These are phyloP conservation scores for Panagrolaimus sp. DNA, from an alignment of 1,140 invertebrate species.

Conservation along the genomic window DNA sequence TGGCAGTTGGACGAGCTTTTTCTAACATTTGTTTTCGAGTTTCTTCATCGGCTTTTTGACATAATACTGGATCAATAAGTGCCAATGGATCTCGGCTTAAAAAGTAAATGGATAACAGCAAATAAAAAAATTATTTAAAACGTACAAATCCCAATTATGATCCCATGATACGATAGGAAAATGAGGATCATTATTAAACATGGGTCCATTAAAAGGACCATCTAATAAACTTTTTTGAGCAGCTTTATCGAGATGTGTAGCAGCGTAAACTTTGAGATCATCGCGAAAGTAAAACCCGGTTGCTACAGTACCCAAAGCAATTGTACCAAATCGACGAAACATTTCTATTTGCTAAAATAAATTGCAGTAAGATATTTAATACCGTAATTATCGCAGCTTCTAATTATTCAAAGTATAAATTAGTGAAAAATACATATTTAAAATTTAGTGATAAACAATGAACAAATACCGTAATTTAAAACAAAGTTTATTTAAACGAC, in stretches of 20 bases:
- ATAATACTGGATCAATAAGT: slow-evolving; percentile 40
- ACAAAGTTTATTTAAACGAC: too few relatives aligned
- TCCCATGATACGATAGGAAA: slow-evolving; percentile 34
- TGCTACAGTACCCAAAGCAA: not conserved
- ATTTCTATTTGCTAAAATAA: too few relatives aligned
- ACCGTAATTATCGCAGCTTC: too few relatives aligned
- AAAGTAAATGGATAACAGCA: too few relatives aligned
- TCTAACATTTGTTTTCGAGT: slow-evolving; percentile 45
- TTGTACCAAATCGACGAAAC: too few relatives aligned
- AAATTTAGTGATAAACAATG: too few relatives aligned
- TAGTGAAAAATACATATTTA: too few relatives aligned
- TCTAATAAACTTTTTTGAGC: not conserved
- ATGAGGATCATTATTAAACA: not conserved
- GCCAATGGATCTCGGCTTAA: slow-evolving; percentile 43
- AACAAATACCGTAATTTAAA: too few relatives aligned
- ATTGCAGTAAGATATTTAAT: too few relatives aligned
- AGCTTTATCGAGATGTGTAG: not conserved
- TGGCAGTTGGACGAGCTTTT: slow-evolving; percentile 68
- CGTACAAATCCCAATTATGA: slow-evolving; percentile 45
- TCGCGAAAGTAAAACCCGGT: slow-evolving; percentile 7
- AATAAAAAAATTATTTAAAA: too few relatives aligned
- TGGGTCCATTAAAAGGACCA: too few relatives aligned
- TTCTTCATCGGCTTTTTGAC: slow-evolving; percentile 40
- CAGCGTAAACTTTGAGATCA: not conserved
- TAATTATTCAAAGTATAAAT: too few relatives aligned